A percentile compares a stretch with the other conserved stretches of the same genome.
These are phyloP conservation scores for Toxonevra muliebris DNA, from an alignment of 2,888 invertebrate genomes.

Conservation along the genomic window DNA sequence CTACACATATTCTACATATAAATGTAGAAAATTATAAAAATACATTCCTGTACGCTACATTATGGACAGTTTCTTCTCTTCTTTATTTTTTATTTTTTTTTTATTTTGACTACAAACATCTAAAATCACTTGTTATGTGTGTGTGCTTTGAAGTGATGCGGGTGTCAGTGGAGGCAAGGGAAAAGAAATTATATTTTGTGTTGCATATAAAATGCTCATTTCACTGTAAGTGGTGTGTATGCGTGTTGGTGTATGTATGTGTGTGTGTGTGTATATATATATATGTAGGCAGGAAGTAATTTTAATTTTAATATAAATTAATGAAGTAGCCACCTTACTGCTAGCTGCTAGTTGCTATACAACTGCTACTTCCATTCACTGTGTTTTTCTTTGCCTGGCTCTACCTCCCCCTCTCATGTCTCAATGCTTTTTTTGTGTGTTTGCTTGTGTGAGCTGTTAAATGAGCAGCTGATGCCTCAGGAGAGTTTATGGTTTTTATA, in stretches of 20 bases:
- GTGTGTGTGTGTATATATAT: background rate
- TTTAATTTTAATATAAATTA: conserved; percentile 39
- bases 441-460: no score
- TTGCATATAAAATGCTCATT: no score
- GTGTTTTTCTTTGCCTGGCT: background rate
- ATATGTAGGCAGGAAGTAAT: conserved; percentile 9
- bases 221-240: no score
- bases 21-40: no score
- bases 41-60: no score
- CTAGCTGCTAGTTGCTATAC: background rate
- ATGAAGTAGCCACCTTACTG: conserved; percentile 28
- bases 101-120: no score
- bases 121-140: no score
- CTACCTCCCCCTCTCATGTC: background rate
- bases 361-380: conserved; percentile 1
- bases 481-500: no score
- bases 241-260: background rate
- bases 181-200: background rate
- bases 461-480: no score
- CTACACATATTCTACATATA: no score
- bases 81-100: no score
- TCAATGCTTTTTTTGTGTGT: background rate
- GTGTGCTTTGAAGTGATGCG: background rate
- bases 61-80: no score
- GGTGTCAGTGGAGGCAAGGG: background rate